Percentiles rank a stretch among this genome's conserved stretches.
Conservation (phyloP, 1,140 invertebrate genomes). For the Tyrophagus putrescentiae region DNA sequence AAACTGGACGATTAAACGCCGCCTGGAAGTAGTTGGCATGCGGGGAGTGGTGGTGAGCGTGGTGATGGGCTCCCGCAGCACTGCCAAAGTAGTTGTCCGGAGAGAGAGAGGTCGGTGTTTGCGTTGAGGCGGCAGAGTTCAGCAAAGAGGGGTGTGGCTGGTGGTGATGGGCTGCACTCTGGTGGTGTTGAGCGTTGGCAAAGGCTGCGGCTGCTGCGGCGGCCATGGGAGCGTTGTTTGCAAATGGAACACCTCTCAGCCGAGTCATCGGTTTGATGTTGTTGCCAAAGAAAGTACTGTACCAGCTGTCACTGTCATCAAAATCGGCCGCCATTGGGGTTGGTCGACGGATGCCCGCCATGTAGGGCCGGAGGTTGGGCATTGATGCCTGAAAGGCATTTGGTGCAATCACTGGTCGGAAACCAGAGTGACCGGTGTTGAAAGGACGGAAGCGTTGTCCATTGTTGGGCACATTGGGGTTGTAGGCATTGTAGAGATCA, state of each 20-base stretch:
- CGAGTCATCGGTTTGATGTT: slow-evolving; percentile 11
- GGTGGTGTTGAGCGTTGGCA: no score
- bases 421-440: no score
- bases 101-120: background rate
- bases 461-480: background rate
- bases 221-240: background rate
- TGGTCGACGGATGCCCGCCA: background rate
- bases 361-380: background rate
- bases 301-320: background rate
- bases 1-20: background rate
- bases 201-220: no score
- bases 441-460: background rate
- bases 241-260: background rate
- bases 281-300: background rate
- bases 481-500: background rate
- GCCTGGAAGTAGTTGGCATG: background rate
- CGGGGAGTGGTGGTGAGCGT: background rate
- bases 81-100: background rate
- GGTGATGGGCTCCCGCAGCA: no score
- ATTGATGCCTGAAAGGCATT: no score
- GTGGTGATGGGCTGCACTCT: no score
- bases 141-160: background rate
- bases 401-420: no score
- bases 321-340: background rate
- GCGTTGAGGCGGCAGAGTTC: background rate